Evolutionary conservation across 2,888 invertebrate species (phyloP), one percentile per base, ranked within the genome.

Genomic region (Dimorphilus gyrociliatus): DNA sequence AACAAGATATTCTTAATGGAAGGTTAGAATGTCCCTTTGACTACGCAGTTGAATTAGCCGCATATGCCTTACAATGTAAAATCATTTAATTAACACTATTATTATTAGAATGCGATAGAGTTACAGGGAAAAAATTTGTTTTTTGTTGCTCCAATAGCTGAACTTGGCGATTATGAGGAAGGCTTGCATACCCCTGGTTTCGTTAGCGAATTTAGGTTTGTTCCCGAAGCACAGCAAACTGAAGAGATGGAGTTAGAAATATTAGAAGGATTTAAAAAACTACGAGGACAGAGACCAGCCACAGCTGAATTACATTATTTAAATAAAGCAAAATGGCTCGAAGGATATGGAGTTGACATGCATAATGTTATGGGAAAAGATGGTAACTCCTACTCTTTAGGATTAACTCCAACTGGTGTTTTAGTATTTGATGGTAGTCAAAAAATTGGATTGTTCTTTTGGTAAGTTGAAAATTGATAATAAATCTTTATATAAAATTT

Each of bases 341-440:
- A 94, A 64, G 84, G 88, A 82, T 99, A 92, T 66, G 97, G 94
- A 34, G 92, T 97, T 31, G 94, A 97, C 57, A 90, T 90, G 82
- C 92, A 94, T 60, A 84, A 76, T 43, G 94, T 94, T 25, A 68
- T 86, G 73, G 92, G 90, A 2, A 86, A 88, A 67, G 97, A 97
- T 66, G 81, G 84, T 18, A 81, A 82, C 67, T 84, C 86, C 62
- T 99, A 99, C 65, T 78, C 80, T 42, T 68, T 99, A 33, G 97
- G 97, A 2, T 68, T 99, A 34, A 99, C 97, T 8, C 97, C 97
- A 23, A 92, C 92, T 8, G 97, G 97, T 1, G 86, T 99, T 53
- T 70, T 99, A 31, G 92, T 99, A 5, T 97, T 92, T 64, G 97
- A 99, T 64, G 85, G 84, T 16, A 73, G 74, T 31, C 81, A 84